Base-by-base conservation (phyloP, 2,113 vertebrate species). In the Poeciliopsis occidentalis region DNA sequence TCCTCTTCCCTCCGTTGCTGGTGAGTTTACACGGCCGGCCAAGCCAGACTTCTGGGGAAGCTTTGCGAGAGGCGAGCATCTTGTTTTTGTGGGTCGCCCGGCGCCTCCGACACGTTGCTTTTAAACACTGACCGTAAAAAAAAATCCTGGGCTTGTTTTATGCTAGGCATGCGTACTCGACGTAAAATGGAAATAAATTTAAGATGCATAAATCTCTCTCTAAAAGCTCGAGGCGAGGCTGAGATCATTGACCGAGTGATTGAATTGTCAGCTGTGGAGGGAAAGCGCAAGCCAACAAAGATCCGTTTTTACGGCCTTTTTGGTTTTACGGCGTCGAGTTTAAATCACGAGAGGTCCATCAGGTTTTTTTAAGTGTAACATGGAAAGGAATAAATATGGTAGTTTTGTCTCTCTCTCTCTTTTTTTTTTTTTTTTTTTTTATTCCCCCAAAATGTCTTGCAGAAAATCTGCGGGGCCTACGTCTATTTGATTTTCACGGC, bases 1-100 rank as follows among this genome's bases (percentile, higher is more conserved):
- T 92, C 7, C 88, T 95, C 73, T 95, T 95, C 65, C 91, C 93
- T 32, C 78, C 87, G 2, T 60, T 93, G 31, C 78, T 76, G 75
- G 75, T 92, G 87, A 32, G 82, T 85, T 74, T 54, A 47, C 22
- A 67, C 17, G 44, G 13, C 19, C 17, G 44, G 41, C 4, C 13
- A 2, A 24, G 32, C 51, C 64, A 34, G 29, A 69, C 24, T 17
- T 51, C 47, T 37, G 81, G 64, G 76, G 13, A 69, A 77, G 78
- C 74, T 67, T 74, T 82, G 41, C 51, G 60, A 19, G 29, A 27
- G 27, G 27, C 6, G 27, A 27, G 30, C 15, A 12, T 62, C 27
- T 81, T 76, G 63, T 61, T 79, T 79, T 75, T 71, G 30, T 13
- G 10, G 24, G 29, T 67, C 74, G 31, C 22, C 69, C 51, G 54